Evolutionary conservation across 2,888 invertebrate species (phyloP), one percentile per base, ranked within the genome.

Genomic region (Lucinisca nassula): DNA sequence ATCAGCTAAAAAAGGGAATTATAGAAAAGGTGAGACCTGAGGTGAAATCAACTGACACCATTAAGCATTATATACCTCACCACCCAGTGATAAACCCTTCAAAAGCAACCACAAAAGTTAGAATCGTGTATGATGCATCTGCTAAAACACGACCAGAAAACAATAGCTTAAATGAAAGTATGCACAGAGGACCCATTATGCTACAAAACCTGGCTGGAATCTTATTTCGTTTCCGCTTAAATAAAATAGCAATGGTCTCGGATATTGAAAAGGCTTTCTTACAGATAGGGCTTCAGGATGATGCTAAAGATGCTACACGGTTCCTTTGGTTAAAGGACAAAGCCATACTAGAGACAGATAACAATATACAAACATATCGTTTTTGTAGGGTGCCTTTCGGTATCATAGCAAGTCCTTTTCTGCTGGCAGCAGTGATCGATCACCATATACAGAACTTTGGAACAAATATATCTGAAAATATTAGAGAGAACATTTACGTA

Each of bases 131-230:
- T 38, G 73, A 73, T 37, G 73, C 40, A 6, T 73, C 73, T 37
- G 58, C 76, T 6, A 77, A 80, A 51, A 4, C 37, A 12, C 32
- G 40, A 6, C 27, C 58, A 38, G 49, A 72, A 12, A 35, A 83
- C n/a, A 37, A 38, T 12, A 83, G 83, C 40, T 67, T 83, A 24
- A 83, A 83, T 83, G 83, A 83, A 17, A 79, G 83, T 67, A 49
- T 83, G 32, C 30, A 51, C 30, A 72, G 37, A 70, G 83, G 83
- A 2, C 83, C 78, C 1, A 17, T 49, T 12, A n/a, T 83, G n/a
- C 37, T 83, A 17, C 38, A 83, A 27, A 77, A 82, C 35, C 51
- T 82, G 1, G 3, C n/a, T 61, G 76, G 67, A 17, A 17, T 82
- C 2, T 38, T 82, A 1, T 10, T 58, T 6, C 12, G 82, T 30